Base-by-base conservation (phyloP, 1,140 invertebrate genomes). In the Sitodiplosis mosellana region DNA sequence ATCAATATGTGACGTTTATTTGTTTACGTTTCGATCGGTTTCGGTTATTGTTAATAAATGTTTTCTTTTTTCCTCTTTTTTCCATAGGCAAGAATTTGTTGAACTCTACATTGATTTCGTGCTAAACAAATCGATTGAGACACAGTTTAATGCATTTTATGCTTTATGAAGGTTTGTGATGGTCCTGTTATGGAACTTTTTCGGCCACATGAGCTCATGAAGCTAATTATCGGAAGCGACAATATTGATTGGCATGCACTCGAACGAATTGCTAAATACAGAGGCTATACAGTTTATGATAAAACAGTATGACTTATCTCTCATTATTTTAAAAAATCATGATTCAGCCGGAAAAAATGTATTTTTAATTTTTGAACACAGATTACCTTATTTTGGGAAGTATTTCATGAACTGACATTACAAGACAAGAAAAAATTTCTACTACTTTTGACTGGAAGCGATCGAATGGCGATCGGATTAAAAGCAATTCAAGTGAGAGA, bases 401-500 rank as follows among this genome's bases (percentile, higher is more conserved):
- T 94, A 1, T 92, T 98, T 59, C 86, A 91, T 55, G 81, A 87
- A 50, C 63, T 98, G 42, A 60, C 80, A 0, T 53, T 84, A 12
- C 78, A 81, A 54, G 80, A 97, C 48, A 96, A 96, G 67, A 95
- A 91, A 61, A 93, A 90, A 58, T 95, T 95, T 66, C 72, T 94
- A 43, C 68, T 94, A 10, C 98, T 89, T 66, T 70, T 98, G 33
- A 97, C 92, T n/a, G 94, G 94, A 38, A 87, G 83, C 60, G 91
- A 96, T 65, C 72, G 93, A 47, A 89, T 98, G 55, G 93, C 94
- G 7, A 85, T 97, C 54, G 94, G 94, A 47, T 96, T 97, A 91
- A 87, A 86, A 62, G 80, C 81, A 50, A 76, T 93, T 2, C 83
- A 84, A 64, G 85, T 90, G 61, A 60, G 56, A 21, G n/a, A n/a